Evolutionary conservation across 53 echinoderm and acorn worm genomes (phyloP).

Genomic region (Actinopyga echinites): DNA sequence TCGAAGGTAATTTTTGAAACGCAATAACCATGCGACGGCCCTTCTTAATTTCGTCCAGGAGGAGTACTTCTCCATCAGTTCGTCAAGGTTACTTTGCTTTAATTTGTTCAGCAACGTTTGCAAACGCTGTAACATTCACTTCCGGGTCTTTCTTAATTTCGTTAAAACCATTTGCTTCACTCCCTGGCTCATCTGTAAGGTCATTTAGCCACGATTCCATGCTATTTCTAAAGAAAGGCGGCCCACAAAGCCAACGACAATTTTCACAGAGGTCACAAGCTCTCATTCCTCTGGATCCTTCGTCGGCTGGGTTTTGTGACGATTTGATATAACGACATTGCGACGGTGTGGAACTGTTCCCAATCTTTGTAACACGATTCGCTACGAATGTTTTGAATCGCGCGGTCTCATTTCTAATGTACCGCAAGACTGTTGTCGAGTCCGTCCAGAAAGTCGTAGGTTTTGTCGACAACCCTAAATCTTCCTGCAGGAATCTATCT

Average conservation of each 20-base stretch:
- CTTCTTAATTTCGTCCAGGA: constrained; percentile 28
- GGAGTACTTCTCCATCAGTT: constrained; percentile 29
- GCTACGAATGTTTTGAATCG: constrained; percentile 59
- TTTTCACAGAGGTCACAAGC: constrained; percentile 1
- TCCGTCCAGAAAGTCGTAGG: constrained; percentile 46
- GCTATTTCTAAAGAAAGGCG: constrained; percentile 38
- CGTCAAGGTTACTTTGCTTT: background rate
- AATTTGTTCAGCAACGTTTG: background rate
- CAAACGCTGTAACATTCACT: background rate
- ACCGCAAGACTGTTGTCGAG: constrained; percentile 36
- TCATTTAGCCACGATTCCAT: constrained; percentile 40
- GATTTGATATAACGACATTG: constrained; percentile 52
- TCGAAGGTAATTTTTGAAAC: background rate
- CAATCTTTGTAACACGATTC: constrained; percentile 48
- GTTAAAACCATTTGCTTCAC: background rate
- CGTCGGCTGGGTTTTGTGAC: constrained; percentile 46
- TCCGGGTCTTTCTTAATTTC: constrained; percentile 20
- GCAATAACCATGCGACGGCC: constrained; percentile 34
- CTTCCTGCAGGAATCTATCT: background rate
- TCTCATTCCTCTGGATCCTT: constrained; percentile 44
- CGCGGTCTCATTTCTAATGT: constrained; percentile 41
- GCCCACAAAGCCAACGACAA: constrained; percentile 47
- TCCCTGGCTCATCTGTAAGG: background rate
- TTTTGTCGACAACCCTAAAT: constrained; percentile 13
- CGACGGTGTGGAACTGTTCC: constrained; percentile 22